Percentiles rank a stretch among this genome's conserved stretches.
Conservation (phyloP, 2,113 vertebrate species). For the Hippocampus barbouri region DNA sequence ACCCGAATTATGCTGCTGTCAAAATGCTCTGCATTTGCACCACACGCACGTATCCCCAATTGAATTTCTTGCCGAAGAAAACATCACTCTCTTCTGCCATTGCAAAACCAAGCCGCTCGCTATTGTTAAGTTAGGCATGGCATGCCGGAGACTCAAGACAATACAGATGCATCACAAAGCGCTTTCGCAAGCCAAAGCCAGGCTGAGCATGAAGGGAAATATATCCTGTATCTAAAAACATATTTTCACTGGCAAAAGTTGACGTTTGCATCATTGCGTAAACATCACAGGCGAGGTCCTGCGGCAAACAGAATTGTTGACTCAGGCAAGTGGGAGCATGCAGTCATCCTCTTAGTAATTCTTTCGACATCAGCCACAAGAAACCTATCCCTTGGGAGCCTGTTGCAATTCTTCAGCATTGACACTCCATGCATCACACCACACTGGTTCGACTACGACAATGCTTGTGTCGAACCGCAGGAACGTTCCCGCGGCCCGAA, state of each 20-base stretch:
- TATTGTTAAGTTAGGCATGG: background rate
- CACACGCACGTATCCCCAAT: background rate
- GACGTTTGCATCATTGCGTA: conserved; percentile 25
- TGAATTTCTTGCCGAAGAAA: conserved; percentile 4
- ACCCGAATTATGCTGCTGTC: conserved; percentile 2
- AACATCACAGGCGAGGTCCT: conserved; percentile 34
- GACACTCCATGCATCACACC: conserved; percentile 62
- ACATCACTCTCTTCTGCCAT: conserved; percentile 14
- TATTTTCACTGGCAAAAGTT: background rate
- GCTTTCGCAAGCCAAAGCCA: conserved; percentile 35
- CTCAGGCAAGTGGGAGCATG: conserved; percentile 53
- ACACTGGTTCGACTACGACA: conserved; percentile 25
- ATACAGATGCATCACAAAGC: conserved; percentile 27
- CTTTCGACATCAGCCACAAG: conserved; percentile 51
- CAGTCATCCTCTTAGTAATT: conserved; percentile 41
- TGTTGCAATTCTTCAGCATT: conserved; percentile 39
- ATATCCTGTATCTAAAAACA: background rate
- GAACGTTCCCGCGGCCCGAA: conserved; percentile 49
- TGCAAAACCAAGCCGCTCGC: background rate
- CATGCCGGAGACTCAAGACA: conserved; percentile 43
- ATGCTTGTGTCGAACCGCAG: conserved; percentile 3
- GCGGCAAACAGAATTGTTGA: conserved; percentile 31
- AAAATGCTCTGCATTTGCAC: conserved; percentile 18
- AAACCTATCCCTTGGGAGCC: conserved; percentile 35
- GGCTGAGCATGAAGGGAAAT: background rate